Evolutionary conservation across 2,888 invertebrate species (phyloP), one percentile per base, ranked within the genome.

Genomic region (Anorthoa munda): DNA sequence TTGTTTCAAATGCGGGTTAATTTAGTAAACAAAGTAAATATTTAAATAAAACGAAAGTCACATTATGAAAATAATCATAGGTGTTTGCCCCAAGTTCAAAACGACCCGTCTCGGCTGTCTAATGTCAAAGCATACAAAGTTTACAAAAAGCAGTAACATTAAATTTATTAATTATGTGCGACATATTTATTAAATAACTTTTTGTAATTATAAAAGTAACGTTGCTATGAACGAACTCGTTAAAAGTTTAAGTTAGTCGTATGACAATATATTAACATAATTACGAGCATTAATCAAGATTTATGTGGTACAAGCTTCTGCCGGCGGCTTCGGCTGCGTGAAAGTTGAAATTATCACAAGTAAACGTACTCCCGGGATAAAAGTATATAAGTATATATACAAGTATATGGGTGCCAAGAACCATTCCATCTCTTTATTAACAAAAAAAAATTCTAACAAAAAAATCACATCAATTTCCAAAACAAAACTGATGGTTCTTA

Each of bases 131-230:
- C 39, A 45, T 26, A 67, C 53, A 59, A 81, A 58, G n/a, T 77
- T 81, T 48, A 70, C 51, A 50, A 66, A 77, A 66, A 66, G 66
- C 64, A 46, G 51, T 60, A 39, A 61, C 60, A 70, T 81, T 60
- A 17, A 67, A 71, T 84, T 84, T 53, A 61, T 67, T 63, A 71
- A 71, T 68, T 66, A 70, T 23, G 56, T 46, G 56, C 45, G 65
- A 50, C 70, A 61, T 72, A 61, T 81, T 83, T 79, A 70, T 65
- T 48, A 70, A 71, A 65, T 53, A 83, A 71, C 67, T 80, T 80
- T 71, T 75, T 69, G 71, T 83, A 61, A 83, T 75, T 70, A 80
- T 58, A 55, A 75, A 81, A 71, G 59, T 75, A 77, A 75, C 13
- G 51, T 58, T 56, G 48, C 66, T 23, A 23, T 59, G 21, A 63